Evolutionary conservation across 1,140 invertebrate genomes (phyloP).

Genomic region (Caenorhabditis briggsae): DNA sequence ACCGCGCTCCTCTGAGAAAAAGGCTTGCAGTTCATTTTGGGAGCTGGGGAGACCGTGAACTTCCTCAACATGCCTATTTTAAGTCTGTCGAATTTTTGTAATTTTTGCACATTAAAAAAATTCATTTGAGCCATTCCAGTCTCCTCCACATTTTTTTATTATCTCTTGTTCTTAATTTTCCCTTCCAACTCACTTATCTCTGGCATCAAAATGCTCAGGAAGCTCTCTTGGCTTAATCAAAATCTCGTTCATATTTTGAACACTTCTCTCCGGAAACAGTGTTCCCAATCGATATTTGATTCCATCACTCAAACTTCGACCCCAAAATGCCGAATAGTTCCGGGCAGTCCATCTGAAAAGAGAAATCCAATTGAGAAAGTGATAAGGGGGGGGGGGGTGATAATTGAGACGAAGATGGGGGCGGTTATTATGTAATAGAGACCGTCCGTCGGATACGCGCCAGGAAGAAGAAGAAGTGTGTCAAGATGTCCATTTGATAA

Average conservation of each 20-base stretch:
- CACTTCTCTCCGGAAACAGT: constrained; percentile 78
- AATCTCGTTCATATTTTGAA: constrained; percentile 80
- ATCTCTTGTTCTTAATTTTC: background rate
- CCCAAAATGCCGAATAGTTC: constrained; percentile 89
- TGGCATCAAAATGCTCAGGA: constrained; percentile 84
- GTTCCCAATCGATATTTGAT: constrained; percentile 84
- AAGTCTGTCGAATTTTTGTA: too few relatives aligned
- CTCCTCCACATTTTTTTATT: too few relatives aligned
- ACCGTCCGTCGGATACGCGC: background rate
- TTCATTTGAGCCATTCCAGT: too few relatives aligned
- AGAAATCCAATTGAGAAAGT: background rate
- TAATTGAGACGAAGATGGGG: background rate
- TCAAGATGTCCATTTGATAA: constrained; percentile 45
- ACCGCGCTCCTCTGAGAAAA: too few relatives aligned
- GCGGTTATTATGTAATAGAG: background rate
- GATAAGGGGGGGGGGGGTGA: constrained; percentile 12
- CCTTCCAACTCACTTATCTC: constrained; percentile 83
- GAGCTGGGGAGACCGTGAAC: too few relatives aligned
- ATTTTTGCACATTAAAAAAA: too few relatives aligned
- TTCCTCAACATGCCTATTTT: too few relatives aligned
- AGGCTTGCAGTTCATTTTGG: too few relatives aligned
- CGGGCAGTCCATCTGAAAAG: constrained; percentile 83
- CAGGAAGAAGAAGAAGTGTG: constrained; percentile 3
- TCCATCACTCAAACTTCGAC: constrained; percentile 86
- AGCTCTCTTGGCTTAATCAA: constrained; percentile 76